Percentiles rank a stretch among this genome's conserved stretches.
Conservation (phyloP, 2,888 invertebrate species). For the Thyatira batis region DNA sequence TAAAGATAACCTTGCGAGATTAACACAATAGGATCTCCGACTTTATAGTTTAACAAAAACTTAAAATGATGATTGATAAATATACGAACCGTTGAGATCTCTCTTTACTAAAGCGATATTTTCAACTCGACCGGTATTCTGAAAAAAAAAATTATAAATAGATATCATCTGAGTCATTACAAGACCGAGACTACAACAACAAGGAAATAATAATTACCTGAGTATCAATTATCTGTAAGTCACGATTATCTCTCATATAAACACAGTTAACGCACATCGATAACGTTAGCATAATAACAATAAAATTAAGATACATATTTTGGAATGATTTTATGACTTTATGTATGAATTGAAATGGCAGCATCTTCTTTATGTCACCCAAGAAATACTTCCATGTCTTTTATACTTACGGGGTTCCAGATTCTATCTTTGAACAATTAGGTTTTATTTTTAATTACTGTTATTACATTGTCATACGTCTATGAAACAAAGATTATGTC, state of each 20-base stretch:
- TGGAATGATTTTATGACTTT: background rate
- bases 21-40: no score
- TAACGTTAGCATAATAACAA: background rate
- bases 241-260: slow-evolving; percentile 1
- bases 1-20: no score
- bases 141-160: background rate
- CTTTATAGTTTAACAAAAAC: no score
- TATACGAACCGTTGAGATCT: background rate
- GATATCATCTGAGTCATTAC: background rate
- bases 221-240: background rate
- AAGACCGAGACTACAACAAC: background rate
- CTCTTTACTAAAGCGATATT: background rate
- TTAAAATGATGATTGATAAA: no score
- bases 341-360: background rate
- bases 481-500: background rate
- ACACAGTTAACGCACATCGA: slow-evolving; percentile 2
- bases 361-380: background rate
- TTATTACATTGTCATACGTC: background rate
- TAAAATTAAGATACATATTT: slow-evolving; percentile 2
- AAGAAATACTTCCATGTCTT: background rate
- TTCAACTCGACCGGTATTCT: background rate
- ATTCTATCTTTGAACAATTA: background rate
- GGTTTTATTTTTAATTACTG: background rate
- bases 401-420: background rate
- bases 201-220: slow-evolving; percentile 1